These are phyloP conservation scores for Diarsia rubi DNA, from an alignment of 2,888 invertebrate species.

Conservation along the genomic window DNA sequence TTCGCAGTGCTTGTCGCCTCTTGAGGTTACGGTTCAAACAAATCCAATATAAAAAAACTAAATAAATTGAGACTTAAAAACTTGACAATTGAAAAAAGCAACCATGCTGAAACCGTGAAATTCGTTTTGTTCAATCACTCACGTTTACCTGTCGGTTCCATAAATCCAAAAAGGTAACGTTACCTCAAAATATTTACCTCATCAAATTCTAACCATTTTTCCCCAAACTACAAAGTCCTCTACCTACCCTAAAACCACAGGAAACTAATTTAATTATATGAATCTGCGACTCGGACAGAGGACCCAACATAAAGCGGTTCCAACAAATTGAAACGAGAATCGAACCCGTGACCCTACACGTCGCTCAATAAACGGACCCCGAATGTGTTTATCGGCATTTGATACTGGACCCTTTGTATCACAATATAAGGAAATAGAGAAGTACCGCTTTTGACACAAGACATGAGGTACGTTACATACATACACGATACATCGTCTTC, in stretches of 20 bases:
- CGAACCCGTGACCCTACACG: constrained; percentile 70
- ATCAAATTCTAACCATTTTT: constrained; percentile 29
- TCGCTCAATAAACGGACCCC: constrained; percentile 72
- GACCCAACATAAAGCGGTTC: constrained; percentile 76
- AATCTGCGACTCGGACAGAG: constrained; percentile 66
- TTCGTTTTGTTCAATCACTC: neutral
- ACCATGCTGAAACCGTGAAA: neutral
- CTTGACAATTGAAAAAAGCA: neutral
- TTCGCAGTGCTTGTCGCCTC: too few relatives aligned
- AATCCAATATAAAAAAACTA: neutral
- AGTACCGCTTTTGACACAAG: neutral
- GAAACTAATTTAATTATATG: constrained; percentile 79
- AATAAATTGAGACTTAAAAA: neutral
- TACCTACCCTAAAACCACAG: constrained; percentile 39
- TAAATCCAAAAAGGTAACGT: constrained; percentile 1
- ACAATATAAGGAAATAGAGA: constrained; percentile 8
- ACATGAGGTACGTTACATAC: neutral
- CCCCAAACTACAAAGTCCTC: constrained; percentile 24
- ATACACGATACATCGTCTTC: neutral
- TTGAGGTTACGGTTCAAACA: neutral
- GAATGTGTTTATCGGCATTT: constrained; percentile 81
- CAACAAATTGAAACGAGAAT: constrained; percentile 80
- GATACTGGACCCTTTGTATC: constrained; percentile 59
- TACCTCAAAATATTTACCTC: constrained; percentile 20
- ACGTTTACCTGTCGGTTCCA: neutral